These are phyloP conservation scores for Pollenia labialis DNA, from an alignment of 2,888 invertebrate species.

Conservation along the genomic window DNA sequence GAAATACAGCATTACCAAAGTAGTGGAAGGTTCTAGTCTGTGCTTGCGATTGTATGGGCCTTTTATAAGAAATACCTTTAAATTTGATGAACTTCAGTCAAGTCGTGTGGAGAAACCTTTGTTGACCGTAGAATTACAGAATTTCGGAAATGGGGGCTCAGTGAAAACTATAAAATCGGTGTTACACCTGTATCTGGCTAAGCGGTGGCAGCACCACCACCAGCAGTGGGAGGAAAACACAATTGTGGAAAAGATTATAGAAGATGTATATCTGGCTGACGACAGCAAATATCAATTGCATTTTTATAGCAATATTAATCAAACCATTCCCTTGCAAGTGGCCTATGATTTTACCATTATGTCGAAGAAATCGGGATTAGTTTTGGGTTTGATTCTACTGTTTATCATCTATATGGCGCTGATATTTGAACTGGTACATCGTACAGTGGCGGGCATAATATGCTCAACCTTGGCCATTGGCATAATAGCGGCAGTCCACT, in stretches of 20 bases:
- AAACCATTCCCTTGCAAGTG: constrained; percentile 61
- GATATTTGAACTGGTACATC: constrained; percentile 67
- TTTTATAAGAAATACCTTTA: constrained; percentile 44
- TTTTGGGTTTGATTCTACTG: constrained; percentile 46
- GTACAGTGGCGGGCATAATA: constrained; percentile 69
- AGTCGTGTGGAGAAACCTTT: not conserved
- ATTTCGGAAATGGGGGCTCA: not conserved
- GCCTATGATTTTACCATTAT: constrained; percentile 46
- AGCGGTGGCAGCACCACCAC: not conserved
- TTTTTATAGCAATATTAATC: constrained; percentile 52
- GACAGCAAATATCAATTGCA: constrained; percentile 47
- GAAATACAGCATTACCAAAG: not conserved
- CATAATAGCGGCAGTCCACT: constrained; percentile 58
- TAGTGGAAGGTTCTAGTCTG: constrained; percentile 5
- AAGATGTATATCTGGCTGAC: not conserved
- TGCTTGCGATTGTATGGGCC: constrained; percentile 57
- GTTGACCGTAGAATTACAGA: not conserved
- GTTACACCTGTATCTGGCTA: constrained; percentile 25
- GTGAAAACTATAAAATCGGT: not conserved
- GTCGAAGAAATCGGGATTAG: constrained; percentile 34
- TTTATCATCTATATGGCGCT: constrained; percentile 60
- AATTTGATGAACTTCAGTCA: not conserved
- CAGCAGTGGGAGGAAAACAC: not conserved
- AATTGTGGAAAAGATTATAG: constrained; percentile 50
- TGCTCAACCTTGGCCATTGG: constrained; percentile 66